Evolutionary conservation across 2,797 vertebrate species (phyloP).

Genomic region (Silurus aristotelis): DNA sequence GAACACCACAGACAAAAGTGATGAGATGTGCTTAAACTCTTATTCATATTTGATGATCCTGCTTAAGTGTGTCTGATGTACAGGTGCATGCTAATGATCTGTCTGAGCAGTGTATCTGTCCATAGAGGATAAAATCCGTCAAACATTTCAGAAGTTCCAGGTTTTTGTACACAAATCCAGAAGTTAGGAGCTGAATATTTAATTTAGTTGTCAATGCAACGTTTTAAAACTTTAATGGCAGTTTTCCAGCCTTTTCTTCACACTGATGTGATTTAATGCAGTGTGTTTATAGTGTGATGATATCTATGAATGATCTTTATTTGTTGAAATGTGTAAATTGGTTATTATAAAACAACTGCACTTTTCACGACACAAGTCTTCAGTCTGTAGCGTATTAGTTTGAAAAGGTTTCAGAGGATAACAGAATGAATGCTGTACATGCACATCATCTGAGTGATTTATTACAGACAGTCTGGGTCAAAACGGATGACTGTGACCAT

Average conservation of each 20-base stretch:
- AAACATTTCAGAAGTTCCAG: background rate
- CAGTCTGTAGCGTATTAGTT: background rate
- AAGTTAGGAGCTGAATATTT: background rate
- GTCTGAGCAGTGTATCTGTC: background rate
- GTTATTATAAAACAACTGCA: background rate
- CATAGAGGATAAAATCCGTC: background rate
- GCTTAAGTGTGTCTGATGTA: background rate
- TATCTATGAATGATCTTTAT: background rate
- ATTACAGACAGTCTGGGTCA: conserved; percentile 17
- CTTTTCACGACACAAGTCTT: background rate
- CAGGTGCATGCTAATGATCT: conserved; percentile 4
- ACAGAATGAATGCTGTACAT: background rate
- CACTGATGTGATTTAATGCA: no score
- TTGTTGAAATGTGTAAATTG: background rate
- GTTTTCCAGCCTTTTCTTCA: no score
- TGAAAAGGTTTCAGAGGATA: background rate
- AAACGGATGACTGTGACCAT: background rate
- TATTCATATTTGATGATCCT: background rate
- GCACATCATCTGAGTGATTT: background rate
- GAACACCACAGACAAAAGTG: background rate
- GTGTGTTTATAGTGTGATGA: background rate
- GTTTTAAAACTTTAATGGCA: background rate
- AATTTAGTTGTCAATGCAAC: background rate
- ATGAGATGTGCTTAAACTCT: background rate
- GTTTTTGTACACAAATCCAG: background rate